Evolutionary conservation across 92 coral and sea anemone genomes (phyloP), one percentile per base, ranked within the genome.

Genomic region (Bergia puertoricense): DNA sequence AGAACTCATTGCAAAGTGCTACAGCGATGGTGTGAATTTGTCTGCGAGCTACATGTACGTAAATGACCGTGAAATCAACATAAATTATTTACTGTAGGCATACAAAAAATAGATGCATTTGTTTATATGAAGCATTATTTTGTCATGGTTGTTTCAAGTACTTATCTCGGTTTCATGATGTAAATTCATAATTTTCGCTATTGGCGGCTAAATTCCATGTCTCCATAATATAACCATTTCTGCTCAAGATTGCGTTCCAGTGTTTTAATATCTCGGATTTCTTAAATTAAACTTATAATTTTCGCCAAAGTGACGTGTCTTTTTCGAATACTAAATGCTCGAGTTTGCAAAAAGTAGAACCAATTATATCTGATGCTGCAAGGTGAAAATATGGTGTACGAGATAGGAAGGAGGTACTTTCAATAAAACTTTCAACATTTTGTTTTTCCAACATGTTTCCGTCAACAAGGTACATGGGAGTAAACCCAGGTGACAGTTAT

Each of bases 1-100:
- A 77, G 93, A 94, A 2, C 82, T 96, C 46, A 88, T 96, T 57
- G 82, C 91, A 44, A 94, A 96, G 79, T 94, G 98, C 77, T 94
- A 88, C 79, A 80, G 44, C 38, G 89, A 90, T 41, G 97, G 97
- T 18, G 89, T 93, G 44, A 94, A 96, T 67, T 86, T 96, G 57
- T 94, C 98, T 7, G 94, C 95, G 22, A 91, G 74, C 44, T 89
- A 80, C 91, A 94, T 91, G 98, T 96, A 89, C 11, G 88, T 89
- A 54, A 6, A 54, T 54, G 36, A 45, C 8, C 18, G 2, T 56
- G 65, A 15, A 56, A 56, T 56, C 22, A 57, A 14, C 67, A 57
- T 14, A 57, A 57, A 1, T 1, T 30, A 30, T 57, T 22, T 62
- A 16, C 30, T 62, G 30, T 3, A 22, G 69, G 5, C 30, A 20